Evolutionary conservation across 2,888 invertebrate species (phyloP).

Genomic region (Lasioglossum vierecki): DNA sequence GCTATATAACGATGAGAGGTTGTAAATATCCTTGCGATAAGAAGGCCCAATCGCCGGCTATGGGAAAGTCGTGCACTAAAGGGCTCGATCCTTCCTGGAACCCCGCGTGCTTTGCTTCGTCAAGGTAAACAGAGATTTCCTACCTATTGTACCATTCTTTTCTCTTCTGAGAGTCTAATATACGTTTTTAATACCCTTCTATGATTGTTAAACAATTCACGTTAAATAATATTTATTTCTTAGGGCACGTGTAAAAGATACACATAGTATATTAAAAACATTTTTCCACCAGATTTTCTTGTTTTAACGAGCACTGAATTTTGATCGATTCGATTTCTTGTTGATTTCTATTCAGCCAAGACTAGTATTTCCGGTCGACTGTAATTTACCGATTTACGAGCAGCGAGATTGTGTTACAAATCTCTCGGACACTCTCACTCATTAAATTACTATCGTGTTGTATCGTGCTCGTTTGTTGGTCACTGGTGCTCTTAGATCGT

Average conservation of each 20-base stretch:
- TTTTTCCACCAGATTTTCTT: background rate
- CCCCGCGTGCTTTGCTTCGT: background rate
- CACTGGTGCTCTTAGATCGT: background rate
- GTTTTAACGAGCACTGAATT: background rate
- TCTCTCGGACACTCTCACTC: constrained; percentile 9
- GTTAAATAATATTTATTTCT: too few relatives aligned
- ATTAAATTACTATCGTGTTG: constrained; percentile 18
- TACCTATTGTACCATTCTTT: background rate
- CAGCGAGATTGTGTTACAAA: constrained; percentile 27
- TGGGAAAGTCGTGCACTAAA: background rate
- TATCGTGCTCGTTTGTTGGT: background rate
- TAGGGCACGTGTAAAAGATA: background rate
- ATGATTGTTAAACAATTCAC: background rate
- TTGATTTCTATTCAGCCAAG: background rate
- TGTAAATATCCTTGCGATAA: constrained; percentile 49
- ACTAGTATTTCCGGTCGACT: constrained; percentile 7
- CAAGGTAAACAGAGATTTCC: background rate
- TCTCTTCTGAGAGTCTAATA: background rate
- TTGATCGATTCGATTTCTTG: background rate
- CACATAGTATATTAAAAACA: too few relatives aligned
- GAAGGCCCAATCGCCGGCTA: background rate
- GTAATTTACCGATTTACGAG: constrained; percentile 35
- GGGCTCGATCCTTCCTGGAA: background rate
- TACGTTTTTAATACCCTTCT: background rate
- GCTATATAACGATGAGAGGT: constrained; percentile 46